Conservation (phyloP, 2,888 invertebrate genomes). For the Parnassius glacialis region DNA sequence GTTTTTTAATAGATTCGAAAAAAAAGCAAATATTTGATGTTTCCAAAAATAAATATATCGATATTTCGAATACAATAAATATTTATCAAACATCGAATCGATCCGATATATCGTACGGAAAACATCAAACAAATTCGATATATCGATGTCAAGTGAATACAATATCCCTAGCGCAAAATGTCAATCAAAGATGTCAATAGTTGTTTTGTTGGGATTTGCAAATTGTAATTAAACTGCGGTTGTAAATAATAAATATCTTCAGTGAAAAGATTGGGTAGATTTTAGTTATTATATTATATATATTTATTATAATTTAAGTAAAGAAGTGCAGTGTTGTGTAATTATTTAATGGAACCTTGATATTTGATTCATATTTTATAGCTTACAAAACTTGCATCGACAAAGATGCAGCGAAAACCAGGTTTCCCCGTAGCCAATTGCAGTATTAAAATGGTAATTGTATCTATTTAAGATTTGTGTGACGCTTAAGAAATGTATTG, state of each 20-base stretch:
- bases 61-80: too few relatives aligned
- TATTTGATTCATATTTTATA: constrained; percentile 21
- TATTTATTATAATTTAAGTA: neutral
- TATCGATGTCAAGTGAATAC: too few relatives aligned
- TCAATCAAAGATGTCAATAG: too few relatives aligned
- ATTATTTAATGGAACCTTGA: constrained; percentile 24
- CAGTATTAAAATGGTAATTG: constrained; percentile 70
- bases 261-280: neutral
- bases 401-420: constrained; percentile 69
- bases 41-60: too few relatives aligned
- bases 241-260: neutral
- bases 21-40: too few relatives aligned
- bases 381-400: constrained; percentile 18
- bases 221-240: constrained; percentile 6
- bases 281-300: neutral
- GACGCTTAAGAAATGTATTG: neutral
- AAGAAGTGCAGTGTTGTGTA: neutral
- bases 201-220: constrained; percentile 31
- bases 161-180: too few relatives aligned
- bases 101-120: too few relatives aligned
- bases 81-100: too few relatives aligned
- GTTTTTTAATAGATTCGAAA: too few relatives aligned
- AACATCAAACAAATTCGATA: too few relatives aligned
- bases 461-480: neutral
- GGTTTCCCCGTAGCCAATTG: constrained; percentile 68